Percentiles rank a stretch among this genome's conserved stretches.
These are phyloP conservation scores for Dissostichus mawsoni DNA, from an alignment of 2,113 vertebrate species.

Conservation along the genomic window DNA sequence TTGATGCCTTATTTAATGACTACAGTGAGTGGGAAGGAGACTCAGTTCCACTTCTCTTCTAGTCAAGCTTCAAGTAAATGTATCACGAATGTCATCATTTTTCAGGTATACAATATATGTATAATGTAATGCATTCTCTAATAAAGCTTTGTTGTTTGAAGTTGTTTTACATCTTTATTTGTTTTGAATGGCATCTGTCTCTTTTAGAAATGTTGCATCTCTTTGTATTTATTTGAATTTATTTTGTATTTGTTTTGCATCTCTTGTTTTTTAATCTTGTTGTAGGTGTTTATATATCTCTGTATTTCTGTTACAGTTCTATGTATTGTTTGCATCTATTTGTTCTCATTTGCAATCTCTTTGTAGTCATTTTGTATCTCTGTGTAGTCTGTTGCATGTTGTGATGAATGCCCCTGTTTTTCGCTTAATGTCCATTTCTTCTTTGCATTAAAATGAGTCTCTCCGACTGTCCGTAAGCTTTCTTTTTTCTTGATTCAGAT, in stretches of 20 bases:
- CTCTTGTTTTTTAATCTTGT: neutral
- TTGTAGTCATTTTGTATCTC: neutral
- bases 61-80: neutral
- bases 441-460: neutral
- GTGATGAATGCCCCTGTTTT: too few relatives aligned
- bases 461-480: neutral
- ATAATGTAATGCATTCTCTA: neutral
- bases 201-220: too few relatives aligned
- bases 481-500: neutral
- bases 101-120: neutral
- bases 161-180: neutral
- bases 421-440: too few relatives aligned
- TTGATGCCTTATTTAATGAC: constrained; percentile 1
- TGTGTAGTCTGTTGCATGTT: neutral
- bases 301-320: neutral
- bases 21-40: neutral
- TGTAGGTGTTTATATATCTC: too few relatives aligned
- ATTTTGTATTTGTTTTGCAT: neutral
- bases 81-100: neutral
- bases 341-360: neutral
- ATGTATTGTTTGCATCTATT: neutral
- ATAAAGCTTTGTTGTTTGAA: neutral
- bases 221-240: neutral
- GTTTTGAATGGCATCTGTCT: neutral
- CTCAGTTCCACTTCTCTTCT: neutral